Percentiles rank a stretch among this genome's conserved stretches.
These are phyloP conservation scores for Callospermophilus lateralis DNA, from an alignment of 2,113 vertebrate genomes.

Conservation along the genomic window DNA sequence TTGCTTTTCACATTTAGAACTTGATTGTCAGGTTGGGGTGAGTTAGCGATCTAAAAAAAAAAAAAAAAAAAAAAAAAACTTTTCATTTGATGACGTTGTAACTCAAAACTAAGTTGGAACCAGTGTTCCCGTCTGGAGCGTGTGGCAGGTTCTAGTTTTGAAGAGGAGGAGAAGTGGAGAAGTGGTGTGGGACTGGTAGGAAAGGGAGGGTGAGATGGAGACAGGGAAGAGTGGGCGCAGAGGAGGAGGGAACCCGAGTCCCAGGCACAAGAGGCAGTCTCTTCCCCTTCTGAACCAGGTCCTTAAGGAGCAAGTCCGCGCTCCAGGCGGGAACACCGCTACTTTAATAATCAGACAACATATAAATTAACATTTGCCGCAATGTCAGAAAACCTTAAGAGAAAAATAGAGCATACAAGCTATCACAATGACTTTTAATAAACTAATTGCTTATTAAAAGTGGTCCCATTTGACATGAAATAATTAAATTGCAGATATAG, in stretches of 20 bases:
- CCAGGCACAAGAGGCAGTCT: too few relatives aligned
- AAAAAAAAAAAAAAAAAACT: not conserved
- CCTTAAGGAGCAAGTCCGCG: too few relatives aligned
- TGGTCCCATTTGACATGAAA: not conserved
- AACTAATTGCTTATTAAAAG: not conserved
- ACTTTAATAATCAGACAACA: not conserved
- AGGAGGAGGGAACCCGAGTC: too few relatives aligned
- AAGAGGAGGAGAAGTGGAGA: too few relatives aligned
- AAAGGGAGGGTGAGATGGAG: too few relatives aligned
- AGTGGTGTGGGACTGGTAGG: too few relatives aligned
- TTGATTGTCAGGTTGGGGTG: not conserved
- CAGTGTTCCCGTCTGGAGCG: not conserved
- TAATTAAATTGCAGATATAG: not conserved
- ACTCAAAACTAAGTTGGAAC: not conserved
- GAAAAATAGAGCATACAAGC: not conserved
- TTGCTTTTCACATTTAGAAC: constrained; percentile 45
- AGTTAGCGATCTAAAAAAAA: not conserved
- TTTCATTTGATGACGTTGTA: not conserved
- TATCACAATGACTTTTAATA: not conserved
- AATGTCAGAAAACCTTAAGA: constrained; percentile 19
- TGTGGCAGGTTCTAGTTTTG: too few relatives aligned
- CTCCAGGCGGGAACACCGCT: too few relatives aligned
- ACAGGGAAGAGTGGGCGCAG: too few relatives aligned
- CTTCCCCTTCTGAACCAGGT: too few relatives aligned
- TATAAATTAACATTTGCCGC: not conserved